Conservation (phyloP, 2,113 vertebrate genomes). For the Colinus virginianus region DNA sequence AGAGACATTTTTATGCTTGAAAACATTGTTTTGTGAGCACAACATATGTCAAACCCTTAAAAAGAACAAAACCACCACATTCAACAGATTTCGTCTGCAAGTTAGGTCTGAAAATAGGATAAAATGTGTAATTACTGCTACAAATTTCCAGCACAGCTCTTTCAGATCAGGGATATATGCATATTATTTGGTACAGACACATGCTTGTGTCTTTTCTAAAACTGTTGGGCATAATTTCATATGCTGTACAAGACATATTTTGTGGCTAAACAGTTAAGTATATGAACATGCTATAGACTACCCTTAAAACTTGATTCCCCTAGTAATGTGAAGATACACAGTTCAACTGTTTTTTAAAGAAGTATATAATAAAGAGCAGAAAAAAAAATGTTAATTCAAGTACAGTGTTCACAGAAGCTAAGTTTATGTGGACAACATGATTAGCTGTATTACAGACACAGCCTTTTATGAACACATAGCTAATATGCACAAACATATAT, state of each 20-base stretch:
- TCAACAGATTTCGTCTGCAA: neutral
- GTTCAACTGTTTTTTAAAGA: neutral
- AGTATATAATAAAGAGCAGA: neutral
- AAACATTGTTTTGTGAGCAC: neutral
- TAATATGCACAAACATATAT: neutral
- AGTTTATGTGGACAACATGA: neutral
- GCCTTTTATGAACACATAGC: neutral
- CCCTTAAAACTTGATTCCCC: neutral
- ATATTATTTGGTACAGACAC: neutral
- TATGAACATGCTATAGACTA: neutral
- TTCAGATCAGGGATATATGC: neutral
- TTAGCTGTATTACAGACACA: neutral
- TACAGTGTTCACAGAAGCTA: neutral
- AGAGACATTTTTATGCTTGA: neutral
- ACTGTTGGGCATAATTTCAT: neutral
- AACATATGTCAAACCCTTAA: neutral
- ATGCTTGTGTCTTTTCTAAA: neutral
- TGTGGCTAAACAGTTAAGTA: neutral
- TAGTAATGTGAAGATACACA: neutral
- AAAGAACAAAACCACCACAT: neutral
- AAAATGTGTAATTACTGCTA: neutral
- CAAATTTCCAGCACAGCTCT: neutral
- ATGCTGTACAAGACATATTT: neutral
- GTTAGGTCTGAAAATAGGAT: neutral
- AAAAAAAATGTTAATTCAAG: neutral